Base-by-base conservation (phyloP, 2,113 vertebrate species). In the Taxidea taxus region DNA sequence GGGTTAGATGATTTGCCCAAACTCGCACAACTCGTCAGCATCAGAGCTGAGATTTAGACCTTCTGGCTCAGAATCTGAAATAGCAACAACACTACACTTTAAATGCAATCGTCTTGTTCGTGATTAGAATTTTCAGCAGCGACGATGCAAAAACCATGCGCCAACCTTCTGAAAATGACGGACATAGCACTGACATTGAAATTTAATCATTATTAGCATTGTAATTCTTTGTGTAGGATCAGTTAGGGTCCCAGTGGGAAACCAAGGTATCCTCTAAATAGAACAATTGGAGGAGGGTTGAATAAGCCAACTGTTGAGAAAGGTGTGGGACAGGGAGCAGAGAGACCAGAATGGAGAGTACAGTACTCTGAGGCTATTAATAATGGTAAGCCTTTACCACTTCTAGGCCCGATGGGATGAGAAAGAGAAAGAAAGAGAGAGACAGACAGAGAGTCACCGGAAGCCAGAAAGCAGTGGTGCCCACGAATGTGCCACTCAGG, bases 81-180 rank as follows among this genome's bases (percentile, higher is more conserved):
- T 74, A 82, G 66, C 51, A 90, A 77, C 21, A 93, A 58, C 74
- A 84, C 25, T 62, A 42, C 95, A 72, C 51, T 86, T 42, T 87
- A 83, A 23, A 7, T 78, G 25, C 83, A 92, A 87, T 60, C 47
- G 44, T 86, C 18, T 80, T 6, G 11, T n/a, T 75, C 16, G 54
- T 60, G 82, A 95, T 97, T 89, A 60, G 25, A 85, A 44, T 84
- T 96, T 97, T 97, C n/a, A 74, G 74, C 64, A 87, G 29, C 13
- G 51, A 81, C 77, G 62, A 83, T 90, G 15, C 23, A 60, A 95
- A 88, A 95, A 25, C 39, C 1, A 25, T 18, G 16, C 31, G 18
- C 56, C 56, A 37, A 64, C 56, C 60, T 80, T 92, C 70, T 62
- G 56, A 94, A 97, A 92, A 91, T 37, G 20, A 21, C 58, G 25